phyloP scores from a whole-genome alignment of 2,888 invertebrate species.

The Eudasyphora cyanicolor region DNA sequence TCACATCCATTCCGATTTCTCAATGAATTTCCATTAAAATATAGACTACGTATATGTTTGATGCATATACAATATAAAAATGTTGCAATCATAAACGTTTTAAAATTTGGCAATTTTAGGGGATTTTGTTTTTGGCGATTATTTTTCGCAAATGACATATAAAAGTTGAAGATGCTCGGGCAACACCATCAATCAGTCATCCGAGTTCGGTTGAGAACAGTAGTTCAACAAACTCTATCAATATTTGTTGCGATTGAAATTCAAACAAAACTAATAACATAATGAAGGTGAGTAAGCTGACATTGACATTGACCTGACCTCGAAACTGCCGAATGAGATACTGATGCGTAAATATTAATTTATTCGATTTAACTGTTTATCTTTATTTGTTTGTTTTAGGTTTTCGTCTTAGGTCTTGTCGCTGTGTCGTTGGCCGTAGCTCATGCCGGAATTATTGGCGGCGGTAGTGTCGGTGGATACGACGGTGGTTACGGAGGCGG shows the following conservation, averaged over 20 bases:
- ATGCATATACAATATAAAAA: neutral
- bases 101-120: neutral
- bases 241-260: constrained; percentile 36
- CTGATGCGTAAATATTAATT: neutral
- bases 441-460: constrained; percentile 50
- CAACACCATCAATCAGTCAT: constrained; percentile 51
- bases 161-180: constrained; percentile 46
- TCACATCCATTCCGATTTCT: neutral
- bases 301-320: constrained; percentile 12
- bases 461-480: constrained; percentile 41
- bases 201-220: constrained; percentile 49
- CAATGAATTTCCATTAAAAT: neutral
- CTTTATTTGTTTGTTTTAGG: constrained; percentile 23
- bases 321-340: neutral
- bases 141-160: constrained; percentile 33
- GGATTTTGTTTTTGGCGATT: neutral
- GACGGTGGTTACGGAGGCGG: constrained; percentile 20
- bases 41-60: neutral
- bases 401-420: constrained; percentile 55
- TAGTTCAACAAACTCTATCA: constrained; percentile 43
- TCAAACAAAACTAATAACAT: constrained; percentile 53
- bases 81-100: neutral
- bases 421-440: constrained; percentile 51
- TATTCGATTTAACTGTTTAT: neutral
- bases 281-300: constrained; percentile 60